Conservation (phyloP, 1,140 invertebrate genomes). For the Paraescarpia echinospica region DNA sequence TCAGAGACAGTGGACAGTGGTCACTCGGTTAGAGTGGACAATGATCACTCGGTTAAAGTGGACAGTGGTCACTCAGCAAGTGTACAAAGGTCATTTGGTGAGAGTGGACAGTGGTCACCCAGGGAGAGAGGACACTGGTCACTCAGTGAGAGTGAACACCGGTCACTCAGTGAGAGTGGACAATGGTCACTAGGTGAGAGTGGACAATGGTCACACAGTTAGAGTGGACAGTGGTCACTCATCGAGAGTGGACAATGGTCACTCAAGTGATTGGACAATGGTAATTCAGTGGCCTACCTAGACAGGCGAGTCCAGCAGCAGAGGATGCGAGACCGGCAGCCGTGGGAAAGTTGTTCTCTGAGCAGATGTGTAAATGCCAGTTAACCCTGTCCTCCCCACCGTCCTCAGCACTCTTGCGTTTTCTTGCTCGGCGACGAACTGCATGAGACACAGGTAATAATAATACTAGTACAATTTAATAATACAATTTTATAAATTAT, state of each 20-base stretch:
- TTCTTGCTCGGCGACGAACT: conserved; percentile 18
- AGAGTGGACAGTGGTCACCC: too few species aligned
- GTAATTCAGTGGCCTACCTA: conserved; percentile 39
- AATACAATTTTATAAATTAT: too few species aligned
- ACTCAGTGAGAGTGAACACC: not conserved
- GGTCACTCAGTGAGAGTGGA: not conserved
- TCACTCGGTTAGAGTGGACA: not conserved
- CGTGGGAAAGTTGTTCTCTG: conserved; percentile 97
- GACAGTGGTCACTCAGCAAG: not conserved
- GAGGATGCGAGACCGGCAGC: conserved; percentile 97
- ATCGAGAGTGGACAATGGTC: not conserved
- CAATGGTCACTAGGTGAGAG: not conserved
- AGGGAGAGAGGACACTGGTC: not conserved
- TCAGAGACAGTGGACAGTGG: not conserved
- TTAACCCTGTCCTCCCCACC: conserved; percentile 23
- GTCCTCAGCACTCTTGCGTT: conserved; percentile 23
- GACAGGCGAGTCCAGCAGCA: conserved; percentile 90
- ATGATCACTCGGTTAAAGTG: not conserved
- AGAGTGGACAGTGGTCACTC: not conserved
- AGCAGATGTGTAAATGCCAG: conserved; percentile 78
- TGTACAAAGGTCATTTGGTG: not conserved
- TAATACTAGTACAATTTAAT: too few species aligned
- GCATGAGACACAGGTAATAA: not conserved
- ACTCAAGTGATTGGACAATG: not conserved
- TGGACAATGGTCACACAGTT: not conserved